Base-by-base conservation (phyloP, 1,140 invertebrate species). In the Elymnias hypermnestra region DNA sequence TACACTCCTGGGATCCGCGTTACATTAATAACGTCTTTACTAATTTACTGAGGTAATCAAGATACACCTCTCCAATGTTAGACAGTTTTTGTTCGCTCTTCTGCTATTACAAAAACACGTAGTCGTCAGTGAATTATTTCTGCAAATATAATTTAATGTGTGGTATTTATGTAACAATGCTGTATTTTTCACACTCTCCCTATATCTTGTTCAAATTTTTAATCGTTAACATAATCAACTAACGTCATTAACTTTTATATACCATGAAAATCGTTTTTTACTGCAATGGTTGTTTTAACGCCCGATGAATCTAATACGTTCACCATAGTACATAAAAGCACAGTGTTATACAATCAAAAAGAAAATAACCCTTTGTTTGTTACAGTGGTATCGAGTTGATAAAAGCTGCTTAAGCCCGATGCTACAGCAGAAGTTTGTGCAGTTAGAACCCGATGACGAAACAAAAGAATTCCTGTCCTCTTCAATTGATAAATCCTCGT, bases 401-500 rank as follows among this genome's bases (percentile, higher is more conserved):
- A 58, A 88, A 42, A 63, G 55, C 6, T 38, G 68, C 0, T 38
- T 92, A 31, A 83, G 70, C 23, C 53, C 70, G 9, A 74, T 87
- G 1, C 43, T 91, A 12, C 57, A 75, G 26, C 41, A 71, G 14
- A 87, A 84, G 56, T 95, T 94, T 76, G 65, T 92, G 5, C 89
- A 90, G 58, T 83, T 92, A 21, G 57, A 88, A 18, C 84, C 90
- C 10, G 94, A 95, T 81, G 78, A 89, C 21, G 92, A 92, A 41
- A 94, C 94, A 0, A 83, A 90, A 38, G 58, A 87, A 25, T 96
- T 95, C 76, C 87, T 96, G 7, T 85, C 91, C 22, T 72, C 88
- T 22, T 92, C 92, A 58, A 89, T 89, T 53, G 89, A 92, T 37
- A 93, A 94, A 67, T 91, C 92, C 8, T 90, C 93, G 50, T 92